Base-by-base conservation (phyloP, 2,113 vertebrate genomes). In the Pseudolaguvia tuberculata region DNA sequence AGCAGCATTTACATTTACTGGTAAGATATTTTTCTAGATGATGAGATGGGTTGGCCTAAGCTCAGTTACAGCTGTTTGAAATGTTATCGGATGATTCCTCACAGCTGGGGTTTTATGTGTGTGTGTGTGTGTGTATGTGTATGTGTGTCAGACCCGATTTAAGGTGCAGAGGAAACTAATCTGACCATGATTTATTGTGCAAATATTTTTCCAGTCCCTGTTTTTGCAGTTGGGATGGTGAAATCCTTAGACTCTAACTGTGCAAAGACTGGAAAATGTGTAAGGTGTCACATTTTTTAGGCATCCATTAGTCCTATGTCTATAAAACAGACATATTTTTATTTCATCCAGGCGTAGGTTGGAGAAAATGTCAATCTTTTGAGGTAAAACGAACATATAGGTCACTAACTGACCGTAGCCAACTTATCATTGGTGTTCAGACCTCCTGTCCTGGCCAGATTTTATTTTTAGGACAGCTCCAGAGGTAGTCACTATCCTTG, bases 61-160 rank as follows among this genome's bases (percentile, higher is more conserved):
- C 23, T 76, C 9, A 29, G 14, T 12, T 50, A 47, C 72, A 79
- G 72, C 52, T 75, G 78, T 70, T 75, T 25, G 18, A 70, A 65
- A 75, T 79, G 68, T 70, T 66, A 74, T 58, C 67, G 78, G 68
- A 74, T 70, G 78, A 56, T 70, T 65, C 21, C 59, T 79, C 51
- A 70, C 66, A 75, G 58, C 59, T 75, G 72, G 59, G 66, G 58
- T 56, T 62, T 6, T 42, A 29, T 29, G 51, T 55, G 50, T 68
- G 18, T 21, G 57, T 59, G 53, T 29, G 55, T 72, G 23, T 52
- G 42, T 51, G 45, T 57, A 42, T 45, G 21, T 55, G 23, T 48
- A 52, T 25, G 69, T 70, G 35, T 57, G 52, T 42, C 39, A 42
- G 39, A 42, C 8, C 39, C 4, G 39, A 42, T 42, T 42, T 42